These are phyloP conservation scores for Tyrannus savana DNA, from an alignment of 2,113 vertebrate genomes.

Conservation along the genomic window DNA sequence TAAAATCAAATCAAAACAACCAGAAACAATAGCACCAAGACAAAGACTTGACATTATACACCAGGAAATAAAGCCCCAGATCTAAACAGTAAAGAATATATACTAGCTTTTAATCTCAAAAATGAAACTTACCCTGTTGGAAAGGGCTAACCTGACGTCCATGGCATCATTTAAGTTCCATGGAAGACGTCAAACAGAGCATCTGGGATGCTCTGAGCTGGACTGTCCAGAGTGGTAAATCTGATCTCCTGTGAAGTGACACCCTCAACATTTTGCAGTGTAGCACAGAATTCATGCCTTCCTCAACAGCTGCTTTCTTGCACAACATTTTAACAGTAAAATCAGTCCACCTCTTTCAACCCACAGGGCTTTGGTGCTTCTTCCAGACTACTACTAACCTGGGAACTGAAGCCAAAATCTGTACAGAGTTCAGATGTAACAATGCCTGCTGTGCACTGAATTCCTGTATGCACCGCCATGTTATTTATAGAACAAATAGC, in stretches of 20 bases:
- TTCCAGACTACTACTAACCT: neutral
- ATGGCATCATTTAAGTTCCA: neutral
- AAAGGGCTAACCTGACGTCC: neutral
- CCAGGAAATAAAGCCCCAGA: neutral
- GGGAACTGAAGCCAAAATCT: neutral
- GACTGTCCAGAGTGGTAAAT: neutral
- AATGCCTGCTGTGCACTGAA: constrained; percentile 14
- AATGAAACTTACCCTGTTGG: neutral
- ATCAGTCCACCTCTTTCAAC: neutral
- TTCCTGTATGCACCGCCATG: neutral
- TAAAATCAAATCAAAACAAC: neutral
- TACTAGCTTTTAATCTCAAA: neutral
- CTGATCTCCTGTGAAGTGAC: neutral
- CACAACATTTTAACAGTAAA: neutral
- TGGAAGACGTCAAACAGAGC: neutral
- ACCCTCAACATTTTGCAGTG: neutral
- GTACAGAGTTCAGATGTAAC: constrained; percentile 10
- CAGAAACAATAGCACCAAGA: neutral
- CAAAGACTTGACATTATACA: neutral
- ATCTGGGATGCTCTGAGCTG: neutral
- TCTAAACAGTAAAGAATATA: neutral
- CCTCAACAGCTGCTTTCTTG: neutral
- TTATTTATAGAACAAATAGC: constrained; percentile 35
- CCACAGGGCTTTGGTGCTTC: neutral
- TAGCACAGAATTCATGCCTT: neutral